A percentile compares a stretch with the other conserved stretches of the same genome.
These are phyloP conservation scores for Fissipunctia ypsillon DNA, from an alignment of 2,888 invertebrate species.

Conservation along the genomic window DNA sequence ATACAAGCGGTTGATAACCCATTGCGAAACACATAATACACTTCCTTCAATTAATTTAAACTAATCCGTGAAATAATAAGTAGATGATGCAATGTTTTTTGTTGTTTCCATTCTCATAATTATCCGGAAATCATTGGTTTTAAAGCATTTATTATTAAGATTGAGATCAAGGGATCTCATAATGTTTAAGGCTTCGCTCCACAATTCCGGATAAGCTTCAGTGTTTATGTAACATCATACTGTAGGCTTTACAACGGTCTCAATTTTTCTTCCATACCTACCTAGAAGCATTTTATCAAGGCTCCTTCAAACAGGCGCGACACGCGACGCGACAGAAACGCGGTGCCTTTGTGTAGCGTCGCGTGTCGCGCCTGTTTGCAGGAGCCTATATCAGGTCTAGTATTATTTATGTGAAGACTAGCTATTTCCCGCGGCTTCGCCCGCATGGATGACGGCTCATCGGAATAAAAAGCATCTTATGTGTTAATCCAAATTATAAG, in stretches of 20 bases:
- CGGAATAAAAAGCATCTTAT: too few relatives aligned
- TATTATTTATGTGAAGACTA: too few relatives aligned
- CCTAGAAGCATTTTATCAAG: too few relatives aligned
- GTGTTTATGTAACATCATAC: not conserved
- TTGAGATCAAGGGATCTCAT: not conserved
- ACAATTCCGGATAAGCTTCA: not conserved
- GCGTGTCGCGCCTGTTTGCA: too few relatives aligned
- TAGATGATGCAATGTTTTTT: constrained; percentile 17
- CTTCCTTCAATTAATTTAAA: constrained; percentile 26
- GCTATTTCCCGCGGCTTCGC: too few relatives aligned
- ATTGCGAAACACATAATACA: constrained; percentile 18
- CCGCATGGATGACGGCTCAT: too few relatives aligned
- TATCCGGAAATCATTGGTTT: constrained; percentile 18
- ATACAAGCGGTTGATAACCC: not conserved
- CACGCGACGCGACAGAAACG: too few relatives aligned
- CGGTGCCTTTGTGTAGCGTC: too few relatives aligned
- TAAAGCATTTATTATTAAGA: not conserved
- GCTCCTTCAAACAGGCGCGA: too few relatives aligned
- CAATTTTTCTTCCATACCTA: not conserved
- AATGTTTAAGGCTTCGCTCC: not conserved
- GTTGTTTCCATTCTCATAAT: constrained; percentile 5
- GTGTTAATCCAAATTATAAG: too few relatives aligned
- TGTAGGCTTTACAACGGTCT: not conserved
- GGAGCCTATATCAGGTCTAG: too few relatives aligned
- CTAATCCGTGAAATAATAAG: not conserved